Percentiles rank a stretch among this genome's conserved stretches.
Evolutionary conservation across 2,888 invertebrate species (phyloP).

Genomic region (Conomelus anceps): DNA sequence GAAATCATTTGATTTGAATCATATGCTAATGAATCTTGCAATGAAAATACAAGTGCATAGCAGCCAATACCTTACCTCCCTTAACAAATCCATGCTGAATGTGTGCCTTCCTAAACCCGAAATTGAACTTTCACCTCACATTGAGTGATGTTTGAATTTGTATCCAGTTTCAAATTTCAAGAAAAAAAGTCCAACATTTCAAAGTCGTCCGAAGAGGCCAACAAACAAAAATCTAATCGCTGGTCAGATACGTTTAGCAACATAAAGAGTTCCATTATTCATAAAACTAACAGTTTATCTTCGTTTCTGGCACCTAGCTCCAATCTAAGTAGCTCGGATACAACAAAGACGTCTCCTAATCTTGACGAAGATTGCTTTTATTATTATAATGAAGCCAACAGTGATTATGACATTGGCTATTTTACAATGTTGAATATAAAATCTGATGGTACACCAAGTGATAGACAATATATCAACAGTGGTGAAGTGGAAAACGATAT

Average conservation of each 20-base stretch:
- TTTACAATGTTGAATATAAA: background rate
- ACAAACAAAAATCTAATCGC: conserved; percentile 16
- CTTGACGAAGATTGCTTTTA: background rate
- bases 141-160: background rate
- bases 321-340: background rate
- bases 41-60: background rate
- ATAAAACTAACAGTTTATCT: conserved; percentile 29
- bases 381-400: background rate
- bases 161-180: background rate
- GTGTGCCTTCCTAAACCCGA: background rate
- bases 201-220: conserved; percentile 2
- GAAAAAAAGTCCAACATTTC: background rate
- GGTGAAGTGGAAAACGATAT: conserved; percentile 47
- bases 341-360: conserved; percentile 15
- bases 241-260: conserved; percentile 22
- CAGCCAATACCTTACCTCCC: background rate
- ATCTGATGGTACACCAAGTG: background rate
- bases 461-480: conserved; percentile 14
- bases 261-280: conserved; percentile 26
- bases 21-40: background rate
- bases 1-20: background rate
- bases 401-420: background rate
- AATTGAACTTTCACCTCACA: background rate
- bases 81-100: background rate
- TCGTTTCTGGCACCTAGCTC: conserved; percentile 23